Evolutionary conservation across 23 tunicate species (phyloP), one percentile per base, ranked within the genome.

Genomic region (Clavelina lepadiformis): DNA sequence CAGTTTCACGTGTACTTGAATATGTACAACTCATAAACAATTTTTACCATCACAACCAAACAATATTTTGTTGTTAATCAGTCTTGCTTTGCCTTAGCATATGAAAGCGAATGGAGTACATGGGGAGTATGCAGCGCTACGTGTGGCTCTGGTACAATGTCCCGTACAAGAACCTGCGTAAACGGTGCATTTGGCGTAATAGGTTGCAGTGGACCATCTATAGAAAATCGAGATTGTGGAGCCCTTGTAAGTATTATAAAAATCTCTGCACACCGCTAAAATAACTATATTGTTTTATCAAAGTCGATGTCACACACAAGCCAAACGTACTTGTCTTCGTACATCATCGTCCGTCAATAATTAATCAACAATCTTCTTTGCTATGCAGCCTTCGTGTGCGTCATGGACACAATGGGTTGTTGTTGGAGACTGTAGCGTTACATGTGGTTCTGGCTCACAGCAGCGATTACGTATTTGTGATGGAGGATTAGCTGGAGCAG

Each of bases 351-450:
- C n/a, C n/a, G n/a, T n/a, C n/a, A n/a, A n/a, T n/a, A n/a, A n/a
- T n/a, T n/a, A n/a, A n/a, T 54, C 56, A 57, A 28, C 76, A 51
- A 15, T 55, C 76, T 1, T 71, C 51, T 56, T 54, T 57, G 23
- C 76, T 57, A 5, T 71, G 65, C 59, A 71, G 76, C 47, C 21
- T 56, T 41, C 76, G 22, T 45, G 68, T 54, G 81, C 67, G 21
- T 38, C 21, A 26, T 88, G 96, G 96, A 23, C 72, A 7, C 63
- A 51, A 1, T 88, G 96, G 96, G 63, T 60, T 22, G 34, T 59
- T 5, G 46, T 53, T 45, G 83, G 83, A 38, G 21, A 44, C 26
- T 88, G 96, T 32, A 36, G 65, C 21, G 81, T 36, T 0, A 59
- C 73, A 7, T 88, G 96, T 33, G 78, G 82, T 3, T 23, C 30